Conservation (phyloP, 2,888 invertebrate genomes). For the Napeogenes inachia region DNA sequence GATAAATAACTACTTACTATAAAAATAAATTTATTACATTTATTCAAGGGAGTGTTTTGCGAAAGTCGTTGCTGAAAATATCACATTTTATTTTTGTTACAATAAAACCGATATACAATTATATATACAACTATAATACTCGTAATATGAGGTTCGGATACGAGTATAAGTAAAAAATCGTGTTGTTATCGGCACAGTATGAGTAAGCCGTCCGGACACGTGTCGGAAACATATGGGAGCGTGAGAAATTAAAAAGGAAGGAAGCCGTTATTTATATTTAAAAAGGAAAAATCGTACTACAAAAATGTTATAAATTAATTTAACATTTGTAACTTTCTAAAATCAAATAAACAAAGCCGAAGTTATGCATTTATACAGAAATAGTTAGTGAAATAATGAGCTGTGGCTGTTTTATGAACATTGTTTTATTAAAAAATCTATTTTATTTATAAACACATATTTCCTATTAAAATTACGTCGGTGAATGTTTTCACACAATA, state of each 20-base stretch:
- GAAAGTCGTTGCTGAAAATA: too few species aligned
- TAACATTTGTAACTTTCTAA: not conserved
- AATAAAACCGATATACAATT: too few species aligned
- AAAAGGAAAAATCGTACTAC: slow-evolving; percentile 8
- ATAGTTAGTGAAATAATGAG: too few species aligned
- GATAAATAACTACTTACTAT: too few species aligned
- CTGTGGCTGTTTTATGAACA: too few species aligned
- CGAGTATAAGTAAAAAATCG: not conserved
- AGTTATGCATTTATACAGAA: too few species aligned
- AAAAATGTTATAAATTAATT: not conserved
- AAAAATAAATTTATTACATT: too few species aligned
- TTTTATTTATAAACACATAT: slow-evolving; percentile 1
- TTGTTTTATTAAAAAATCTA: not conserved
- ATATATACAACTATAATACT: too few species aligned
- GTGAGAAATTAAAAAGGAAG: slow-evolving; percentile 19
- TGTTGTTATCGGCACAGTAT: slow-evolving; percentile 12
- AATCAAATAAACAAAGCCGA: not conserved
- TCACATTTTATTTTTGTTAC: too few species aligned
- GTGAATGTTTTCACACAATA: slow-evolving; percentile 48
- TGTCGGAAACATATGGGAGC: slow-evolving; percentile 14
- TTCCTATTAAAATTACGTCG: slow-evolving; percentile 14
- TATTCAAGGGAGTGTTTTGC: too few species aligned
- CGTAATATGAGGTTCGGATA: not conserved
- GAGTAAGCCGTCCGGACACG: slow-evolving; percentile 12
- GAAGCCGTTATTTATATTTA: slow-evolving; percentile 20